Base-by-base conservation (phyloP, 2,113 vertebrate genomes). In the Cyprinodon tularosa region DNA sequence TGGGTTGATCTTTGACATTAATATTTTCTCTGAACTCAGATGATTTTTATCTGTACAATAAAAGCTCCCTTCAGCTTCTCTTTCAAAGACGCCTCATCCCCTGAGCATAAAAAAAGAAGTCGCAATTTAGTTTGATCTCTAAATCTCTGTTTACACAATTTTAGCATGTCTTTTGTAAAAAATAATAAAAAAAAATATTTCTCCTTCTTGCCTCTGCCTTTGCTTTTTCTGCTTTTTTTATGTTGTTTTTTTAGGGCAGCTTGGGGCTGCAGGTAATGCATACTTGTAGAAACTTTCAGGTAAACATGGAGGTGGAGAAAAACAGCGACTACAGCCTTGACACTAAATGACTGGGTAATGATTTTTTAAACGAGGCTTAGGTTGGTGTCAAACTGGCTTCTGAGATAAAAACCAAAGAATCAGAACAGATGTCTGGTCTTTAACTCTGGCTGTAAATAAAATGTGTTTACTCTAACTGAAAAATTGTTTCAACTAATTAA, bases 101-200 rank as follows among this genome's bases (percentile, higher is more conserved):
- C 14, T 66, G 50, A 77, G 47, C 45, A 71, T 64, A 61, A 29
- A 48, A 72, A 71, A 76, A 66, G 78, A n/a, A 72, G n/a, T 61
- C 74, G 50, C 59, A 3, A 45, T 77, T 84, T 78, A 78, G 77
- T 82, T n/a, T 66, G 60, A 81, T 83, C 77, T 79, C 39, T 68
- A 57, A 78, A 85, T 48, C 66, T 77, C 78, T 78, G 76, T 76
- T 88, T 74, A 62, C 73, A 67, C 85, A 73, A 93, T 90, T 92
- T 83, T 93, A 90, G 91, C 67, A 90, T 72, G 60, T 78, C 86
- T 94, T 95, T 96, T 95, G 86, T 93, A 95, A 95, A 95, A 94
- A 95, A 94, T 94, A 94, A 93, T 81, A 95, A 95, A 94, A 95
- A 94, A 93, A 94, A 93, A 82, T 84, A 89, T 84, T 48, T 68